These are phyloP conservation scores for Heliconius aoede DNA, from an alignment of 2,888 invertebrate species.

Conservation along the genomic window DNA sequence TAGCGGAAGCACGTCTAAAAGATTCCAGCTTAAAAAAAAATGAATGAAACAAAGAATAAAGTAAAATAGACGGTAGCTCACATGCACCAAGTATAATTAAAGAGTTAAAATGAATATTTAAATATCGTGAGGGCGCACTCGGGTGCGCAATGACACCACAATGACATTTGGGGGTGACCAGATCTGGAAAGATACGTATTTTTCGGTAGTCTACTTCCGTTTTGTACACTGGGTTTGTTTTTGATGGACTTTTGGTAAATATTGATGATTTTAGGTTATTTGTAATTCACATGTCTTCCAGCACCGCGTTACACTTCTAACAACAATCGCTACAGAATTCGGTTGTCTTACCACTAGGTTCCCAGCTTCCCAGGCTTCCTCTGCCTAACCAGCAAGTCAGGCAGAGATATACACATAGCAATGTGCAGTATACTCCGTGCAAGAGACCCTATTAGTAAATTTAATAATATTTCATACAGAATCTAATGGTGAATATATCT, in stretches of 20 bases:
- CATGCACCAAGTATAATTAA: slow-evolving; percentile 81
- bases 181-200: slow-evolving; percentile 78
- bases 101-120: slow-evolving; percentile 82
- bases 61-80: slow-evolving; percentile 67
- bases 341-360: too few species aligned
- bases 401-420: too few species aligned
- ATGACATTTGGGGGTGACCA: slow-evolving; percentile 66
- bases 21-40: slow-evolving; percentile 51
- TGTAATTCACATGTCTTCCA: too few species aligned
- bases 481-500: too few species aligned
- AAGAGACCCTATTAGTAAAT: too few species aligned
- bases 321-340: too few species aligned
- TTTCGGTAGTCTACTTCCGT: slow-evolving; percentile 70
- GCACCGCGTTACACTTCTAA: too few species aligned
- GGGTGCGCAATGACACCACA: slow-evolving; percentile 71
- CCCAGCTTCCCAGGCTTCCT: too few species aligned
- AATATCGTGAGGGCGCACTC: slow-evolving; percentile 74
- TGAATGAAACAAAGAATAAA: slow-evolving; percentile 59
- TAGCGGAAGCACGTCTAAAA: slow-evolving; percentile 52
- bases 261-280: background rate
- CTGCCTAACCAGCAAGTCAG: too few species aligned
- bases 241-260: background rate
- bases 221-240: slow-evolving; percentile 59
- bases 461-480: too few species aligned
- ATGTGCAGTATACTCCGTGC: too few species aligned